A percentile compares a stretch with the other conserved stretches of the same genome.
These are phyloP conservation scores for Gobio gobio DNA, from an alignment of 2,113 vertebrate genomes.

Conservation along the genomic window DNA sequence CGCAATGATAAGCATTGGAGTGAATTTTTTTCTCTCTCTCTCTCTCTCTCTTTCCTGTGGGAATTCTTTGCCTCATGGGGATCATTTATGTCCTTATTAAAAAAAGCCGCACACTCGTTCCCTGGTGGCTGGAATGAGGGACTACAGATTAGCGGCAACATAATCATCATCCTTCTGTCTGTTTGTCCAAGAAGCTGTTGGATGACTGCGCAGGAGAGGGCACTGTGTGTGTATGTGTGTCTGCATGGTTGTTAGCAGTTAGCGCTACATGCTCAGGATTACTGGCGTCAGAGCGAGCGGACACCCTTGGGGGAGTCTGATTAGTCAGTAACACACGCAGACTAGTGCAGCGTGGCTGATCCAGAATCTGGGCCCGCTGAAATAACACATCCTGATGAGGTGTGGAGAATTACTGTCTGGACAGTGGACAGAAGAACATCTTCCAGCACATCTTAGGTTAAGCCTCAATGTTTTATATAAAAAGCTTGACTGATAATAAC, in stretches of 20 bases:
- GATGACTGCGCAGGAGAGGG: constrained; percentile 33
- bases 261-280: constrained; percentile 38
- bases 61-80: constrained; percentile 22
- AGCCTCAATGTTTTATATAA: background rate
- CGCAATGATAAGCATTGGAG: constrained; percentile 39
- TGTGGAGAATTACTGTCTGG: constrained; percentile 50
- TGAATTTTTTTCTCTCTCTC: background rate
- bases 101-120: constrained; percentile 33
- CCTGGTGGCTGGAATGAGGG: constrained; percentile 26
- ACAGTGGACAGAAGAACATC: constrained; percentile 19
- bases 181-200: constrained; percentile 27
- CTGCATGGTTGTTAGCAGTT: constrained; percentile 40
- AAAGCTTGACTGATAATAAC: background rate
- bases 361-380: constrained; percentile 31
- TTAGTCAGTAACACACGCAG: constrained; percentile 28
- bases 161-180: constrained; percentile 54
- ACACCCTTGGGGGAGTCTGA: constrained; percentile 41
- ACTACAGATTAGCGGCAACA: constrained; percentile 41
- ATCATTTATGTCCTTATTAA: constrained; percentile 44
- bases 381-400: constrained; percentile 53
- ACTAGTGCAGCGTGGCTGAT: constrained; percentile 23
- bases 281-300: constrained; percentile 40
- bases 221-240: constrained; percentile 26
- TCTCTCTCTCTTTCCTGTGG: background rate
- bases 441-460: background rate